phyloP scores from a whole-genome alignment of 2,113 vertebrate genomes.

The Apistogramma diplotaenia region DNA sequence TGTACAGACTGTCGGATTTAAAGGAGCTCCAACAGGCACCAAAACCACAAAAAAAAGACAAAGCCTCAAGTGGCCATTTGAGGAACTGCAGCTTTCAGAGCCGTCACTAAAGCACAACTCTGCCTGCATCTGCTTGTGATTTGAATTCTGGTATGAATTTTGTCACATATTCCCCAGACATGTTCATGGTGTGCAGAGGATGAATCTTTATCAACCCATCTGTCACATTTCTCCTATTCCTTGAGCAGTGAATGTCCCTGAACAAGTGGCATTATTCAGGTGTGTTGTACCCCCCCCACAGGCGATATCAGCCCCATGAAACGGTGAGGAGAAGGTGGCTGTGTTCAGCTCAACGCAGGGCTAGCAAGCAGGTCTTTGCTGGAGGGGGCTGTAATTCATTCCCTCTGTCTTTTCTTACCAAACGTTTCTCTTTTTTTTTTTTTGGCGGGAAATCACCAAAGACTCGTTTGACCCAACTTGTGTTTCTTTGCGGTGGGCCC shows the following conservation, averaged over 20 bases:
- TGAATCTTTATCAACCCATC: background rate
- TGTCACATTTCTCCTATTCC: background rate
- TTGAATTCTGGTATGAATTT: background rate
- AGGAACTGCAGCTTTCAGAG: background rate
- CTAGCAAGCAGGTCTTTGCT: constrained; percentile 18
- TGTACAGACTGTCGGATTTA: background rate
- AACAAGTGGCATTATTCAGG: constrained; percentile 26
- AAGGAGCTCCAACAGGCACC: background rate
- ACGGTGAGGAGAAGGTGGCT: constrained; percentile 55
- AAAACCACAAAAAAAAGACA: background rate
- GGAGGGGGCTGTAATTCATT: constrained; percentile 47
- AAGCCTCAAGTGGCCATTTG: background rate
- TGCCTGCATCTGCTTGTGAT: no score
- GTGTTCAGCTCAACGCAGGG: constrained; percentile 36
- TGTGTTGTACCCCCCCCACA: constrained; percentile 22
- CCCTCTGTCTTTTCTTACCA: constrained; percentile 56
- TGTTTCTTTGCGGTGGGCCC: constrained; percentile 45
- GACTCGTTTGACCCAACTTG: constrained; percentile 59
- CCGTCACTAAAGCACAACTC: no score
- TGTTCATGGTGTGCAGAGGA: background rate
- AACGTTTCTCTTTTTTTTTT: constrained; percentile 20
- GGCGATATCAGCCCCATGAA: constrained; percentile 23
- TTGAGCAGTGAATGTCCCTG: background rate
- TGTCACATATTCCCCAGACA: background rate
- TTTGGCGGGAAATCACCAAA: constrained; percentile 74